Evolutionary conservation across 2,797 vertebrate species (phyloP).

Genomic region (Zenarchopterus dispar): DNA sequence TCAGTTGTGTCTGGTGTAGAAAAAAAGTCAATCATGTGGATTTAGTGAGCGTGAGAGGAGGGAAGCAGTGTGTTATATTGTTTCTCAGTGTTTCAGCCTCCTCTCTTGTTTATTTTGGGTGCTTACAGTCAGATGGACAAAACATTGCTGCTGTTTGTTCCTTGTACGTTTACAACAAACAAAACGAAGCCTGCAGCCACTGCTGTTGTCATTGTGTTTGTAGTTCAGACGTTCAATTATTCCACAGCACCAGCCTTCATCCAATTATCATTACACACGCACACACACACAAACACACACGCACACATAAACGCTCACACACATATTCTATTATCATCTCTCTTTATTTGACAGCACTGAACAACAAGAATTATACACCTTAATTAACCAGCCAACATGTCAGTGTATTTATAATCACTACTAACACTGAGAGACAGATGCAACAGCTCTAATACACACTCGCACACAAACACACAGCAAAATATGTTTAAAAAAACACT

Average conservation of each 20-base stretch:
- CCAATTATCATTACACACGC: constrained; percentile 66
- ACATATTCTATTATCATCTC: constrained; percentile 67
- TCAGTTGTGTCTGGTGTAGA: not conserved
- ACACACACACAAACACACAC: constrained; percentile 32
- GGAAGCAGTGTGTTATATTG: not conserved
- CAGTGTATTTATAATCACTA: constrained; percentile 72
- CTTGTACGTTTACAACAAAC: constrained; percentile 58
- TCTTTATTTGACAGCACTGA: constrained; percentile 67
- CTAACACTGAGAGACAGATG: constrained; percentile 56
- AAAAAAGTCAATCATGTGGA: not conserved
- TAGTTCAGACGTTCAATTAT: constrained; percentile 70
- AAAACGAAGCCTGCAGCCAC: constrained; percentile 38
- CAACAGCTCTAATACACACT: constrained; percentile 45
- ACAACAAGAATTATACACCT: constrained; percentile 78
- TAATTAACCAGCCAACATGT: constrained; percentile 78
- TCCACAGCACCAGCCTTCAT: constrained; percentile 70
- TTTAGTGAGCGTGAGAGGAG: constrained; percentile 3
- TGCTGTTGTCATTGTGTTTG: constrained; percentile 66
- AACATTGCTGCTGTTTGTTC: constrained; percentile 64
- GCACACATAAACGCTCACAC: constrained; percentile 26
- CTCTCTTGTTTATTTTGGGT: constrained; percentile 33
- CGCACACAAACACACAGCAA: constrained; percentile 19
- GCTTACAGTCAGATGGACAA: constrained; percentile 57
- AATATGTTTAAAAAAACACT: constrained; percentile 30
- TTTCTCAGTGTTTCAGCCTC: constrained; percentile 24